Evolutionary conservation across 2,888 invertebrate genomes (phyloP).

Genomic region (Blera fallax): DNA sequence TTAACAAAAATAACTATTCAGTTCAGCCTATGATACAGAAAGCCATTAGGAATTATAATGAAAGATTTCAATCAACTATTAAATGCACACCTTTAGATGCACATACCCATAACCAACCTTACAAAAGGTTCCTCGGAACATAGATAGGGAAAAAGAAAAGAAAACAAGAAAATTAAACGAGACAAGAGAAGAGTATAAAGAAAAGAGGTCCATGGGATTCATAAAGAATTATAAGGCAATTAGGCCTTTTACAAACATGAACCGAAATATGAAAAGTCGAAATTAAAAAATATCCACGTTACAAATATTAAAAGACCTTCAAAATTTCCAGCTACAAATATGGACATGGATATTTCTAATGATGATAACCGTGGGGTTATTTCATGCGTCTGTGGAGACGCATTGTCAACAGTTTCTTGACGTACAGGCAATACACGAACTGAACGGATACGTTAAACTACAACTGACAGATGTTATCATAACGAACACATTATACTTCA

Average conservation of each 20-base stretch:
- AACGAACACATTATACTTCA: not conserved
- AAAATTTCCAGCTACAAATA: not conserved
- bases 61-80: constrained; percentile 60
- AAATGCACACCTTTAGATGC: constrained; percentile 58
- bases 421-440: not conserved
- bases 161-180: too few species aligned
- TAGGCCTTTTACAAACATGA: constrained; percentile 28
- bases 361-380: not conserved
- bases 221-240: too few species aligned
- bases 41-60: not conserved
- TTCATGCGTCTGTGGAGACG: too few species aligned
- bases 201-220: too few species aligned
- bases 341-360: not conserved
- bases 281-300: not conserved
- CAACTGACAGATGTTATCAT: constrained; percentile 1
- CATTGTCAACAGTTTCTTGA: not conserved
- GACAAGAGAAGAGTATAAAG: too few species aligned
- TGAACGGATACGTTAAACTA: constrained; percentile 5
- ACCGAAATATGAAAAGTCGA: constrained; percentile 24
- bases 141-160: too few species aligned
- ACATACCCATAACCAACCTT: constrained; percentile 52
- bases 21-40: too few species aligned
- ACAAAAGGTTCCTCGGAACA: too few species aligned
- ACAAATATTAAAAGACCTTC: not conserved
- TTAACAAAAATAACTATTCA: too few species aligned